phyloP scores from a whole-genome alignment of 2,113 vertebrate genomes.

The Phaethon lepturus region DNA sequence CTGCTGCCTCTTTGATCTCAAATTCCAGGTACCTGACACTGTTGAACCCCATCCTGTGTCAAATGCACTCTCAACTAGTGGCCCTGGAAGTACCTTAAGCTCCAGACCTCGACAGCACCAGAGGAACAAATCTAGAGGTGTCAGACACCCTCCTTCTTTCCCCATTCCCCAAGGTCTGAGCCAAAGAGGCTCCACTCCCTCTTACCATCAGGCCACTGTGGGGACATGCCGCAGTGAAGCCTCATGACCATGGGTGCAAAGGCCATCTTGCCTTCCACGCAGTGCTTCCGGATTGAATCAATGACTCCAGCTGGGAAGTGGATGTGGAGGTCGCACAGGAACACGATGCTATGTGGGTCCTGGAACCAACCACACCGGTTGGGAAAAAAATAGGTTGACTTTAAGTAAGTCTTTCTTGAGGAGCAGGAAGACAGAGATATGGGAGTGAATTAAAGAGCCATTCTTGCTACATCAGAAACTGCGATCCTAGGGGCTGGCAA shows the following conservation, averaged over 20 bases:
- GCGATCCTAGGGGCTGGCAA: not conserved
- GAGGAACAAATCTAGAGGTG: not conserved
- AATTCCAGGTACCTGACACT: not conserved
- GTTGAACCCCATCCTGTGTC: not conserved
- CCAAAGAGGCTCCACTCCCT: not conserved
- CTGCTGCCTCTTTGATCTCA: not conserved
- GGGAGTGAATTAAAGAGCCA: not conserved
- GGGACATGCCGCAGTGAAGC: conserved; percentile 88
- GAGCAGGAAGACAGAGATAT: not conserved
- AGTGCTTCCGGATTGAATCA: conserved; percentile 91
- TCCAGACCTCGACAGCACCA: not conserved
- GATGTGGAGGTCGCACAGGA: conserved; percentile 97
- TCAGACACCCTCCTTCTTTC: not conserved
- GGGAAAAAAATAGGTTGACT: not conserved
- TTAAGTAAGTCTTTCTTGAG: not conserved
- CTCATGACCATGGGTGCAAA: conserved; percentile 93
- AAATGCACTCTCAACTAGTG: not conserved
- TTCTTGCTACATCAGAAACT: not conserved
- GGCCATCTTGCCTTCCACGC: conserved; percentile 90
- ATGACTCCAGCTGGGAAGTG: conserved; percentile 87
- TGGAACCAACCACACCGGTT: not conserved
- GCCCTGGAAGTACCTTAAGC: not conserved
- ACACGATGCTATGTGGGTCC: conserved; percentile 93
- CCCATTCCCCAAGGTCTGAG: not conserved
- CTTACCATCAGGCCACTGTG: conserved; percentile 86